Evolutionary conservation across 2,888 invertebrate species (phyloP).

Genomic region (Ophioninae sp.): DNA sequence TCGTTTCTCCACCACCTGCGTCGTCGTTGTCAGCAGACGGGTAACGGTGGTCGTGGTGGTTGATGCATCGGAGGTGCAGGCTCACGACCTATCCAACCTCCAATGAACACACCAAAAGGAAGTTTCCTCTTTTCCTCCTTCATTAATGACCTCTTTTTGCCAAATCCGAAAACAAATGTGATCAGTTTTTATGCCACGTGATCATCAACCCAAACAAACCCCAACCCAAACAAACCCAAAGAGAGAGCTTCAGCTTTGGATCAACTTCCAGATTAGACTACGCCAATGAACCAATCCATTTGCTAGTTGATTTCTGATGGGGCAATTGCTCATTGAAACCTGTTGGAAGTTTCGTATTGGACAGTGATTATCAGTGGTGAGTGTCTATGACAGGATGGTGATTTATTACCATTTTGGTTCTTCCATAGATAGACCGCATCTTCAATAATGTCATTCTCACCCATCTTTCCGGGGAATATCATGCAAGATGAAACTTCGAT

Average conservation of each 20-base stretch:
- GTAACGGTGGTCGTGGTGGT: conserved; percentile 31
- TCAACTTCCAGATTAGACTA: conserved; percentile 44
- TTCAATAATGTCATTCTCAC: neutral
- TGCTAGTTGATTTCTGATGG: neutral
- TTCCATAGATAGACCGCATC: neutral
- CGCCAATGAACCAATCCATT: conserved; percentile 36
- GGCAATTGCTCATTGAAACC: conserved; percentile 22
- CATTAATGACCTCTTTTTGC: neutral
- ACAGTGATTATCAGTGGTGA: neutral
- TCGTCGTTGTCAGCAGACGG: conserved; percentile 42
- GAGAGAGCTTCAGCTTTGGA: too few relatives aligned
- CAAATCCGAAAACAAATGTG: neutral
- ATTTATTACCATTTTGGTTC: neutral
- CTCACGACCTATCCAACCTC: conserved; percentile 56
- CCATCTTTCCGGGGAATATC: too few relatives aligned
- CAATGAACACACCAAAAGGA: conserved; percentile 26
- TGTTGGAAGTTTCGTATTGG: neutral
- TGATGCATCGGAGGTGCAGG: conserved; percentile 45
- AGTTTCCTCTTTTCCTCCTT: conserved; percentile 23
- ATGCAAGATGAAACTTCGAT: too few relatives aligned
- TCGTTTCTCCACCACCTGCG: conserved; percentile 60
- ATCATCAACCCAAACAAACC: neutral
- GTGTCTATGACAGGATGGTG: neutral
- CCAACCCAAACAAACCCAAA: too few relatives aligned
- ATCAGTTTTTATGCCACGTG: neutral